Percentiles rank a stretch among this genome's conserved stretches.
Evolutionary conservation across 1,140 invertebrate species (phyloP).

Genomic region (Leptestheria dahalacensis): DNA sequence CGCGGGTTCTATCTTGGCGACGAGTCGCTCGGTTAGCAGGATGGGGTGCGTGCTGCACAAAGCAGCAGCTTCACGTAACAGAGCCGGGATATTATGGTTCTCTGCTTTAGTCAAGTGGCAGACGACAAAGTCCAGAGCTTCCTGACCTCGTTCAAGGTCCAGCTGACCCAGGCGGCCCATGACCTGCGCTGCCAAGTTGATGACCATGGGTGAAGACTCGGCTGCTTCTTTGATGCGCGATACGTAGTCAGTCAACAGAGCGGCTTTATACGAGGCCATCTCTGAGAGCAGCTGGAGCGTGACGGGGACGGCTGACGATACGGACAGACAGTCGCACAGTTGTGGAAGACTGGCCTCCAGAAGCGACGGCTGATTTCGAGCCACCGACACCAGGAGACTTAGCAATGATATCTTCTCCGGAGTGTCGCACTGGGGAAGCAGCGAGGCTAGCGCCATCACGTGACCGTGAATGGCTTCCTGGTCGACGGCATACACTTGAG

Average conservation of each 20-base stretch:
- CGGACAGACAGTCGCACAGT: conserved; percentile 51
- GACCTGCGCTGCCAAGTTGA: conserved; percentile 46
- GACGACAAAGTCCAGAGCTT: conserved; percentile 60
- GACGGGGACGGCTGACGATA: conserved; percentile 36
- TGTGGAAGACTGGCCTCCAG: conserved; percentile 60
- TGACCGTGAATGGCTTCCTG: conserved; percentile 68
- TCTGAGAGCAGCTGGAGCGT: conserved; percentile 62
- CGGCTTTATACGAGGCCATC: conserved; percentile 48
- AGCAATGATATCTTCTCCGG: conserved; percentile 68
- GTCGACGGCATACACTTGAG: conserved; percentile 73
- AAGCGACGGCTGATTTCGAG: conserved; percentile 26
- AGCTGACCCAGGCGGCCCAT: conserved; percentile 45
- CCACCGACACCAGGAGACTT: conserved; percentile 49
- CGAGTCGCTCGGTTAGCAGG: conserved; percentile 56
- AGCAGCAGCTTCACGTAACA: conserved; percentile 57
- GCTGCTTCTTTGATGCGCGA: conserved; percentile 47
- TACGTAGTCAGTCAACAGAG: conserved; percentile 48
- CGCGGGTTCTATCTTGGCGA: conserved; percentile 48
- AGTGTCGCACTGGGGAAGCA: conserved; percentile 63
- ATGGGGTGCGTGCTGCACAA: conserved; percentile 58
- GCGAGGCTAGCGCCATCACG: conserved; percentile 58
- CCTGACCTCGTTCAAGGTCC: conserved; percentile 52
- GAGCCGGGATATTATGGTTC: conserved; percentile 45
- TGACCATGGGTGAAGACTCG: conserved; percentile 45
- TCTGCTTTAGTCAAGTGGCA: conserved; percentile 52